phyloP scores from a whole-genome alignment of 2,797 vertebrate genomes.

The Chaetophractus vellerosus region DNA sequence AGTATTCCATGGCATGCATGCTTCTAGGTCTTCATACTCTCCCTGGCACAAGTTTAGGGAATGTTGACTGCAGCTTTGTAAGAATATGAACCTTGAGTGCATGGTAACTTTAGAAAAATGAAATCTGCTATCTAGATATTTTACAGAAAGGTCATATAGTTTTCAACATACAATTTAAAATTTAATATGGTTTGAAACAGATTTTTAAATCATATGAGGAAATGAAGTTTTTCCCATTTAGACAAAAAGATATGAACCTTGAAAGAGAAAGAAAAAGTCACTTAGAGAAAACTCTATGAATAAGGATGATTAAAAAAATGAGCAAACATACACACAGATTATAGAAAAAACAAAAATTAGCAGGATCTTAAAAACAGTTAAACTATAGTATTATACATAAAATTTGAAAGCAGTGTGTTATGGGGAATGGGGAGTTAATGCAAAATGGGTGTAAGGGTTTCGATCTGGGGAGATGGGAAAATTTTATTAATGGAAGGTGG shows the following conservation, averaged over 20 bases:
- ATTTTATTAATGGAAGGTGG: no score
- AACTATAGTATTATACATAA: not conserved
- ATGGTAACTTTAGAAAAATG: constrained; percentile 1
- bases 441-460: no score
- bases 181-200: constrained; percentile 33
- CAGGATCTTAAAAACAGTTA: not conserved
- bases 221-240: constrained; percentile 9
- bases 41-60: not conserved
- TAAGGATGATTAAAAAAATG: constrained; percentile 24
- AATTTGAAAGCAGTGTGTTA: not conserved
- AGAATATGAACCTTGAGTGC: not conserved
- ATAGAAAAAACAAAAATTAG: not conserved
- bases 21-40: not conserved
- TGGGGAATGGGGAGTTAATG: no score
- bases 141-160: not conserved
- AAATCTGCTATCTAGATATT: not conserved
- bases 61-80: not conserved
- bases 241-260: not conserved
- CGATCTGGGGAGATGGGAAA: no score
- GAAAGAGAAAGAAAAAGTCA: constrained; percentile 16
- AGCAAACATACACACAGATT: not conserved
- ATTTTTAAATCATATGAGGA: constrained; percentile 54
- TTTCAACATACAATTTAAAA: constrained; percentile 23
- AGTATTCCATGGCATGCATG: not conserved
- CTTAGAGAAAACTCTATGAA: constrained; percentile 44